A percentile compares a stretch with the other conserved stretches of the same genome.
Conservation (phyloP, 2,888 invertebrate genomes). For the Drosophila leonis region DNA sequence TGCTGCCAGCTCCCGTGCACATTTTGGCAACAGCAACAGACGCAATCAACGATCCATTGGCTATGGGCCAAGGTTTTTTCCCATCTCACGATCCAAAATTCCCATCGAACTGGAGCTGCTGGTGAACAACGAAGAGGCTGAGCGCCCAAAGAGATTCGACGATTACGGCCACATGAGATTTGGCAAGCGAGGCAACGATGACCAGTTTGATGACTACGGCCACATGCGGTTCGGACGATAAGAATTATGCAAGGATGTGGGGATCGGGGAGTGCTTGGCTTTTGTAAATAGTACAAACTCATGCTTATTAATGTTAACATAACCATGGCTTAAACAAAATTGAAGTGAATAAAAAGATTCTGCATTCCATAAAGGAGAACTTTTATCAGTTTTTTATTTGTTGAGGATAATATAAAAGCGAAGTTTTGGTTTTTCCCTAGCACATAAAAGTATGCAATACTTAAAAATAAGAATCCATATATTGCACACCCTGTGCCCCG, state of each 20-base stretch:
- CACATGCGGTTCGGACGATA: slow-evolving; percentile 89
- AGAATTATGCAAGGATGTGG: slow-evolving; percentile 6
- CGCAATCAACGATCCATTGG: slow-evolving; percentile 73
- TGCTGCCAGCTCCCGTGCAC: slow-evolving; percentile 9
- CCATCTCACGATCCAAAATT: slow-evolving; percentile 79
- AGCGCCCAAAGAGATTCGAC: slow-evolving; percentile 87
- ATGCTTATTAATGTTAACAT: slow-evolving; percentile 4
- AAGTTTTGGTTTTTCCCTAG: not conserved
- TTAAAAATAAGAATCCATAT: too few species aligned
- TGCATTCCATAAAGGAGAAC: slow-evolving; percentile 35
- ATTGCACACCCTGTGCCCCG: not conserved
- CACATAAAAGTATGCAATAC: not conserved
- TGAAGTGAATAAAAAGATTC: slow-evolving; percentile 34
- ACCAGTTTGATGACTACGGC: slow-evolving; percentile 91
- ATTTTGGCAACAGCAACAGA: slow-evolving; percentile 39
- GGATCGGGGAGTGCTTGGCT: slow-evolving; percentile 23
- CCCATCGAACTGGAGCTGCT: slow-evolving; percentile 83
- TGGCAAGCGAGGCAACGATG: slow-evolving; percentile 87
- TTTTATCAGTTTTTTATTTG: not conserved
- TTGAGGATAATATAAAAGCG: too few species aligned
- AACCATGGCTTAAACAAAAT: slow-evolving; percentile 11
- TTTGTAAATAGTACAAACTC: slow-evolving; percentile 42
- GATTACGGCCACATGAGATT: slow-evolving; percentile 91
- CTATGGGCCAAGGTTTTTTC: slow-evolving; percentile 62
- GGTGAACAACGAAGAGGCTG: slow-evolving; percentile 82